Evolutionary conservation across 2,797 vertebrate species (phyloP), one percentile per base, ranked within the genome.

Genomic region (Anniella stebbinsi): DNA sequence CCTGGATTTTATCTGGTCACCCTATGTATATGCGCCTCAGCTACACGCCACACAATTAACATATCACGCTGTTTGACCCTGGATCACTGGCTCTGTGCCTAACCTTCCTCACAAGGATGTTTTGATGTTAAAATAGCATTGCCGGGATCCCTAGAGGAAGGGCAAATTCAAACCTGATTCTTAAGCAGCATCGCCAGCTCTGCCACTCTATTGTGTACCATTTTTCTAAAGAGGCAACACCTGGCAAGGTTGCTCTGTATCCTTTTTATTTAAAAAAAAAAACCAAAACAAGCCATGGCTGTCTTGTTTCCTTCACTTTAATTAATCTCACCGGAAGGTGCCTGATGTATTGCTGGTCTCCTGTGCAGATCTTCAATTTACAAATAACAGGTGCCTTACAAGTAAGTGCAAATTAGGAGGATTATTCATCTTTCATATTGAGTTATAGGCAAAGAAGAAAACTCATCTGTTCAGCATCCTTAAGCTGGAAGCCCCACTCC

Each of bases 331-430:
- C 89, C 54, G 88, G 18, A 66, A 48, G 73, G 73, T 87, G 45
- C 69, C 67, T 67, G 1, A 2, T 81, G 93, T 78, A 73, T 87
- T 13, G 25, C 89, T 95, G 89, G 23, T 36, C 86, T 92, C 87
- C 84, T 83, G 0, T 0, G 25, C 10, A 2, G 67, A 75, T n/a
- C 18, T 60, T 13, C 66, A 60, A 60, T 89, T 84, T 84, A 67
- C 76, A 84, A 77, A 81, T 84, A 87, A 88, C 89, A 90, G 91
- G 51, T 86, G 80, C 91, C 75, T 89, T 80, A 75, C 84, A 80
- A 80, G 70, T 73, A 89, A 54, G 80, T 78, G 88, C 85, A 83
- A 89, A 84, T 77, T 66, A 87, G 73, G 72, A 38, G 51, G 72
- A 41, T 82, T 78, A 89, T 84, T 83, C 41, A 67, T 78, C 66